Evolutionary conservation across 2,888 invertebrate genomes (phyloP), one percentile per base, ranked within the genome.

Genomic region (Hirudinaria manillensis): DNA sequence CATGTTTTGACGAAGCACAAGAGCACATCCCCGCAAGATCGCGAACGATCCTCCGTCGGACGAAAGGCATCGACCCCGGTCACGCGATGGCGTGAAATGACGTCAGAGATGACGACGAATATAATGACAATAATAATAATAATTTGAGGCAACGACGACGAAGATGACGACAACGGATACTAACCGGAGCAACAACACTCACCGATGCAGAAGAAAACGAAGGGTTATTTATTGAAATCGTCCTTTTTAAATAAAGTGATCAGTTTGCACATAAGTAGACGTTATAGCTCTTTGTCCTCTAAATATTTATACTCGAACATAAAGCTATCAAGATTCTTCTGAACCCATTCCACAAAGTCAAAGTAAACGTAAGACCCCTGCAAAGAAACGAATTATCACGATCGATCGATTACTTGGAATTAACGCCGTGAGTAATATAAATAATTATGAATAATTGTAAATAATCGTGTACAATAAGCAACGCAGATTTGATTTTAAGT

Each of bases 241-340:
- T 61, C 10, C 29, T 61, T 29, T 56, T 61, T 61, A 61, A 61
- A 61, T 61, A 61, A 61, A 29, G 61, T 61, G 24, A 61, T 61
- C 61, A 27, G 29, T 27, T 29, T 61, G 19, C 61, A 27, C 24
- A 61, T 61, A 29, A 7, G 19, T 61, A 27, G 29, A 1, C 24
- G 29, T 61, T 61, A 61, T 55, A 99, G 91, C 90, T 99, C 98
- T 88, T 96, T 91, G 89, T 99, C 99, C 89, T 99, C 99, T 91
- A 99, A 92, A 92, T 94, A 99, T 91, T 95, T 94, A 90, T 99
- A 99, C 90, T 99, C 98, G 89, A 99, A 99, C 83, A 95, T 98
- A 89, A 99, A 99, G 87, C 96, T 95, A 88, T 99, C 98, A 88
- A 98, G 98, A 88, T 97, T 98, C 86, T 97, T 90, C 89, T 99